Evolutionary conservation across 2,888 invertebrate genomes (phyloP).

Genomic region (Drosophila neoperkinsi): DNA sequence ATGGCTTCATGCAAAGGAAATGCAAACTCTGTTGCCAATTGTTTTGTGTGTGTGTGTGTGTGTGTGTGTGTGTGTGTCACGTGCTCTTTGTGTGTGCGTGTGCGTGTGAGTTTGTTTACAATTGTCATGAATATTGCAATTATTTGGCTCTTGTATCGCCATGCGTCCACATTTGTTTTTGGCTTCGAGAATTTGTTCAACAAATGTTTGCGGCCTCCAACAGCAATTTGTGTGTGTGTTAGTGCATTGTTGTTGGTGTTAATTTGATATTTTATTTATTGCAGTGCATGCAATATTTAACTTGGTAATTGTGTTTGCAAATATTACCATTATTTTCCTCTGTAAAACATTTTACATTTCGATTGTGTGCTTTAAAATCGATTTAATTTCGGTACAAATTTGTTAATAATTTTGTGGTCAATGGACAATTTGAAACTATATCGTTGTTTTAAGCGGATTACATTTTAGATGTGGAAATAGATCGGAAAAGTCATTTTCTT

Average conservation of each 20-base stretch:
- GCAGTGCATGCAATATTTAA: constrained; percentile 72
- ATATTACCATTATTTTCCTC: constrained; percentile 28
- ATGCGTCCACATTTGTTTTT: constrained; percentile 66
- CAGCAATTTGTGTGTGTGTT: constrained; percentile 10
- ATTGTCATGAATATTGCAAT: constrained; percentile 79
- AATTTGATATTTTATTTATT: constrained; percentile 80
- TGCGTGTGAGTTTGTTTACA: constrained; percentile 45
- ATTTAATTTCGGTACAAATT: constrained; percentile 41
- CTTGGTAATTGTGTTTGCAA: constrained; percentile 72
- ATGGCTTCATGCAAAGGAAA: constrained; percentile 64
- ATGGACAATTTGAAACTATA: constrained; percentile 19
- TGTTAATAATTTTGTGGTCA: constrained; percentile 14
- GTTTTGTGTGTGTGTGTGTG: constrained; percentile 20
- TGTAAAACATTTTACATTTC: constrained; percentile 11
- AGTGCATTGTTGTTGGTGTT: constrained; percentile 62
- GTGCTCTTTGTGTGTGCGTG: constrained; percentile 25
- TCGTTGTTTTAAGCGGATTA: constrained; percentile 4
- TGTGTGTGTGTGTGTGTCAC: constrained; percentile 10
- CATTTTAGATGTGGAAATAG: background rate
- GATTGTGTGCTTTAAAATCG: constrained; percentile 49
- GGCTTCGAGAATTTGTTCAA: constrained; percentile 70
- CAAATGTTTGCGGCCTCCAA: constrained; percentile 70
- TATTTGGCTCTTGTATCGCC: constrained; percentile 70
- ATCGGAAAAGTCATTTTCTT: background rate
- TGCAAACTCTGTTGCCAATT: constrained; percentile 50